Base-by-base conservation (phyloP, 2,113 vertebrate species). In the Rynchops niger region DNA sequence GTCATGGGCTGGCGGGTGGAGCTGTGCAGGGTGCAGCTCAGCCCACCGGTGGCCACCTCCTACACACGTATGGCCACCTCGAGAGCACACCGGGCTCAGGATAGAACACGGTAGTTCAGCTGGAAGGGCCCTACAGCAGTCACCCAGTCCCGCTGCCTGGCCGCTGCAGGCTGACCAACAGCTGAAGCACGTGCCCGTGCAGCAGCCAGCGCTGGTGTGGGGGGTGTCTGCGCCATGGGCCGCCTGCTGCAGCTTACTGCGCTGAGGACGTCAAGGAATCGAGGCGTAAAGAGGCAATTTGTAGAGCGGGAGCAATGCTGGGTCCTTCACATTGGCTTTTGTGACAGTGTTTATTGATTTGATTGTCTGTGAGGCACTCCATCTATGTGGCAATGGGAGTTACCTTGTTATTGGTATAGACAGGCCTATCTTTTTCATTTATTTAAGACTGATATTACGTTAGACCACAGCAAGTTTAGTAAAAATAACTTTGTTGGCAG, bases 161-260 rank as follows among this genome's bases (percentile, higher is more conserved):
- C 25, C 26, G 0, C 36, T 6, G 23, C 19, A 5, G 36, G 38
- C 74, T n/a, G 66, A 5, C 38, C 40, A 2, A 15, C 9, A 20
- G 32, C 3, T 52, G 3, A 20, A 21, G 42, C 19, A 0, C 1
- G 38, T 34, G 71, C 26, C 12, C 2, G 29, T 25, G 71, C n/a
- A 4, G 55, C 79, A 16, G 29, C 52, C 61, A 5, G 53, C 27
- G 2, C 21, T 5, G 21, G 8, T 4, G 55, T 5, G 79, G 55
- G 25, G 58, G 1, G 18, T 0, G 8, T 2, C 49, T 1, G 30
- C n/a, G 5, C 56, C 32, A 1, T 2, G 52, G 43, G 74, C 82
- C 45, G 14, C 7, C 2, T 13, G 47, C 21, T 22, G 55, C 20
- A 13, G 55, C n/a, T 40, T 6, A 2, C 65, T 22, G 72, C 12